Percentiles rank a stretch among this genome's conserved stretches.
Evolutionary conservation across 2,888 invertebrate species (phyloP).

Genomic region (Herminia tarsipennalis): DNA sequence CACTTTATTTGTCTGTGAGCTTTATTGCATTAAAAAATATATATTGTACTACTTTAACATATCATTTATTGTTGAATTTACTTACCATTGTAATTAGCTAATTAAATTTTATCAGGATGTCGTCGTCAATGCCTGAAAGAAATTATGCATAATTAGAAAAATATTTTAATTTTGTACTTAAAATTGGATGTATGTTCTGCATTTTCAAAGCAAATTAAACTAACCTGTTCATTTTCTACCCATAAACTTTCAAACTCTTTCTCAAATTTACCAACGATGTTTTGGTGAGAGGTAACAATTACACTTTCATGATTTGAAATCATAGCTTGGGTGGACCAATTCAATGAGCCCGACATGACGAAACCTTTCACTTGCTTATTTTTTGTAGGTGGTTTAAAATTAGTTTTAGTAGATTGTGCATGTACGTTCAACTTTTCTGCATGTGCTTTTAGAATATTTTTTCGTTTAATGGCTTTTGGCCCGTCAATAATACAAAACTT

Average conservation of each 20-base stretch:
- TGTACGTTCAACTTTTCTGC: conserved; percentile 77
- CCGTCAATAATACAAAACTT: conserved; percentile 91
- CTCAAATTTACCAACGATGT: conserved; percentile 83
- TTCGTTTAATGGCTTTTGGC: conserved; percentile 73
- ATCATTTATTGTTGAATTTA: too few species aligned
- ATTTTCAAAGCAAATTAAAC: conserved; percentile 13
- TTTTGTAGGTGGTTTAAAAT: conserved; percentile 51
- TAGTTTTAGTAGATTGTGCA: conserved; percentile 56
- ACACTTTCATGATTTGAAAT: conserved; percentile 90
- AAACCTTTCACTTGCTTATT: conserved; percentile 68
- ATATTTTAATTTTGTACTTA: not conserved
- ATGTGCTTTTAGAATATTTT: conserved; percentile 65
- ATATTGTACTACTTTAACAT: too few species aligned
- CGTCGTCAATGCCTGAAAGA: conserved; percentile 60
- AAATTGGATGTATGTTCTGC: not conserved
- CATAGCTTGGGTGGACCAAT: conserved; percentile 91
- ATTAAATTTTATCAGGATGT: conserved; percentile 25
- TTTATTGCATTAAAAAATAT: too few species aligned
- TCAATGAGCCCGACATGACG: conserved; percentile 90
- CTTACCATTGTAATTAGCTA: not conserved
- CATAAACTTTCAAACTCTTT: conserved; percentile 88
- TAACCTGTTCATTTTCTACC: conserved; percentile 79
- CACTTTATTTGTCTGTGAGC: too few species aligned
- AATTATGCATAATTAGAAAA: not conserved
- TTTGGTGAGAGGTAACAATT: conserved; percentile 85